Conservation (phyloP, 2,797 vertebrate species). For the Zalophus californianus region DNA sequence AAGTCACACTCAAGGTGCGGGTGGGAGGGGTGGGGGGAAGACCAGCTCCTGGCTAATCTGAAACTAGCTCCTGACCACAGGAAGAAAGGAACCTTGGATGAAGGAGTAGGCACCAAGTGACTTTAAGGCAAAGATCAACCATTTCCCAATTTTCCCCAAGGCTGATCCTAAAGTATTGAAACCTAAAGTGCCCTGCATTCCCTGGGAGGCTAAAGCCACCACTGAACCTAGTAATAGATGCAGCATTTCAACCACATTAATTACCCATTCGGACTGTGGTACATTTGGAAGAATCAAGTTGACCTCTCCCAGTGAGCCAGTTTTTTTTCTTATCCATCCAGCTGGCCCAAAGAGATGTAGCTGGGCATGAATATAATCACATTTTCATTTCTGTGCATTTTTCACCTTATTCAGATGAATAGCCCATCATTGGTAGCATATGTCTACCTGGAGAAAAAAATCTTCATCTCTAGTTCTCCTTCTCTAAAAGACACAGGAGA, state of each 20-base stretch:
- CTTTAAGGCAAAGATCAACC: background rate
- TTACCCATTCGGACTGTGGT: background rate
- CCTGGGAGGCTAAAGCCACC: background rate
- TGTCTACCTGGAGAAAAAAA: constrained; percentile 19
- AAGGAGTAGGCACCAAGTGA: background rate
- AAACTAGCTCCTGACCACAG: background rate
- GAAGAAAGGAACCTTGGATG: background rate
- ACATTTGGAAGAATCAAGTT: background rate
- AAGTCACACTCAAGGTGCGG: background rate
- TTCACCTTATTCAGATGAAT: background rate
- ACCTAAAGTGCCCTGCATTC: background rate
- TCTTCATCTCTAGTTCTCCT: constrained; percentile 10
- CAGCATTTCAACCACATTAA: background rate
- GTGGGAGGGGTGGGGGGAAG: background rate
- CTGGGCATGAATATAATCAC: background rate
- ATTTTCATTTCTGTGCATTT: background rate
- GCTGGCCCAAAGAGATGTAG: background rate
- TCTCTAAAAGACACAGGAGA: background rate
- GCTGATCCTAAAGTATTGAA: background rate
- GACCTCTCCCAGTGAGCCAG: background rate
- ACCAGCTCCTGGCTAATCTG: background rate
- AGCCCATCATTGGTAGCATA: background rate
- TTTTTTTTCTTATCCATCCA: constrained; percentile 13
- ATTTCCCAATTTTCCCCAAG: constrained; percentile 8
- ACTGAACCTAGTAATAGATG: background rate